Evolutionary conservation across 2,888 invertebrate genomes (phyloP), one percentile per base, ranked within the genome.

Genomic region (Melieria crassipennis): DNA sequence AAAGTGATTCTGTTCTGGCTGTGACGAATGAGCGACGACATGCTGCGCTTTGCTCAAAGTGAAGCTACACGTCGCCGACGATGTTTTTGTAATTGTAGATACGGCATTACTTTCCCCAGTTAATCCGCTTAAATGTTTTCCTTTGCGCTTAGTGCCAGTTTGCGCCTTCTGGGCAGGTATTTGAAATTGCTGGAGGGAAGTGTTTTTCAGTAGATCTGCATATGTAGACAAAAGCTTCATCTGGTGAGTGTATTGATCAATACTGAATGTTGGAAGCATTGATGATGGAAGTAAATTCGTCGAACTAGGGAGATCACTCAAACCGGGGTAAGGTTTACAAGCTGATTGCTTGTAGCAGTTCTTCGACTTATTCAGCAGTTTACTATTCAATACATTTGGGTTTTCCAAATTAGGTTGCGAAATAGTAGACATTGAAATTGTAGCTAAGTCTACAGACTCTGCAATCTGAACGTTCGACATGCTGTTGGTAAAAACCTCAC

Each of bases 211-310:
- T 9, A 79, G 61, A 7, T 79, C 79, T 6, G 78, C 79, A 65
- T 79, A 79, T 45, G 78, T 71, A 46, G 77, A 75, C 4, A 79
- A 61, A 58, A 79, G 69, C 30, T 73, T 70, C 4, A 75, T 77
- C 60, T 79, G 78, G 11, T 61, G 61, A 46, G 42, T 61, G 46
- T 61, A 61, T 9, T 13, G 78, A 7, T 77, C 75, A 60, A 78
- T 65, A 68, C 76, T 78, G 55, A 77, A 78, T 65, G 75, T 74
- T 11, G 62, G 66, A 7, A 75, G 6, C 11, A 75, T 13, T 0
- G 77, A 57, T 6, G 46, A 52, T 52, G 52, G 11, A 30, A 30
- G 30, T 30, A 30, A 30, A 30, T 30, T 30, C 30, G 30, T 30
- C 30, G 30, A 30, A 30, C 30, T 30, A 30, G 30, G 30, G 30